phyloP scores from a whole-genome alignment of 1,140 invertebrate species.

The Aphelenchoides besseyi region DNA sequence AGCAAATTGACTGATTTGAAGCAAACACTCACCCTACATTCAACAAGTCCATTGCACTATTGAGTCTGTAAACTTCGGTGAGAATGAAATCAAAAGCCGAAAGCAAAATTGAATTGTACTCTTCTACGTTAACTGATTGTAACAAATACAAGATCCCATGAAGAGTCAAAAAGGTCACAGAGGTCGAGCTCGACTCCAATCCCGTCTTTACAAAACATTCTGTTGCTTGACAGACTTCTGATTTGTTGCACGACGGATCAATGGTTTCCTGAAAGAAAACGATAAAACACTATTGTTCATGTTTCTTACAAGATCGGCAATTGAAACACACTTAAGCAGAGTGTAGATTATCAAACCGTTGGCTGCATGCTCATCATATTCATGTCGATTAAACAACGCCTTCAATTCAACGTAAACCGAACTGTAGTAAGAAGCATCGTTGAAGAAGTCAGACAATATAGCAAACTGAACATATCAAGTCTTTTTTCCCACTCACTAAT shows the following conservation, averaged over 20 bases:
- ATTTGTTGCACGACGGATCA: background rate
- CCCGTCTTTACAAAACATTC: slow-evolving; percentile 21
- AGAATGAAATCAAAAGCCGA: slow-evolving; percentile 40
- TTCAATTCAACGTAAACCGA: slow-evolving; percentile 42
- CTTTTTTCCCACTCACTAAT: background rate
- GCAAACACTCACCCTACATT: slow-evolving; percentile 27
- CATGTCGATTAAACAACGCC: slow-evolving; percentile 21
- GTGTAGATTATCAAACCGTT: slow-evolving; percentile 46
- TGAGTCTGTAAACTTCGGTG: slow-evolving; percentile 33
- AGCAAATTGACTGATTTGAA: background rate
- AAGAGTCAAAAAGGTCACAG: slow-evolving; percentile 46
- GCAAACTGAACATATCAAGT: slow-evolving; percentile 34
- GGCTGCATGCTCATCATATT: slow-evolving; percentile 36
- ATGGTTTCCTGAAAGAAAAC: background rate
- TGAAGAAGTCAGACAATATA: slow-evolving; percentile 55
- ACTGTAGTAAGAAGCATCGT: slow-evolving; percentile 45
- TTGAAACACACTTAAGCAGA: slow-evolving; percentile 50
- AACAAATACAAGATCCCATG: slow-evolving; percentile 53
- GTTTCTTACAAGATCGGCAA: slow-evolving; percentile 44
- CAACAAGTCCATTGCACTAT: slow-evolving; percentile 35
- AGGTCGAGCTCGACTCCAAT: slow-evolving; percentile 36
- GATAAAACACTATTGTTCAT: background rate
- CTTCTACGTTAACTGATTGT: slow-evolving; percentile 44
- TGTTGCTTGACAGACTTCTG: background rate
- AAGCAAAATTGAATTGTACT: slow-evolving; percentile 22